Conservation (phyloP, 2,888 invertebrate species). For the Deroplatys truncata region DNA sequence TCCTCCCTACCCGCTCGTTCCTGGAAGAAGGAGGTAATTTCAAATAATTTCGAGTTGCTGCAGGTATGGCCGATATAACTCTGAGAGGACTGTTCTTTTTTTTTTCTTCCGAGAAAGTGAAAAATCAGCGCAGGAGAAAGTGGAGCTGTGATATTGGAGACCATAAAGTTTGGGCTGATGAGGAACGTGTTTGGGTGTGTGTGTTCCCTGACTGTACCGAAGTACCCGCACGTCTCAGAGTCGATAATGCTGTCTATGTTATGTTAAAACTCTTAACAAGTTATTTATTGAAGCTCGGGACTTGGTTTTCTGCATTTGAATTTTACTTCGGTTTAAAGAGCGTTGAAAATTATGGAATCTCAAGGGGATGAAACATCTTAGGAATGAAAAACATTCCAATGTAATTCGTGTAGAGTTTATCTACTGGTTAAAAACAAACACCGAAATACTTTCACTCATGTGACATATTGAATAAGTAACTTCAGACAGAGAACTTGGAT, state of each 20-base stretch:
- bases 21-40: background rate
- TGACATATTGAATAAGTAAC: no score
- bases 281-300: background rate
- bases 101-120: background rate
- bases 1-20: background rate
- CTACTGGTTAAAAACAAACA: no score
- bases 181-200: background rate
- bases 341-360: no score
- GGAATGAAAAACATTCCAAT: no score
- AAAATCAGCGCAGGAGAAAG: background rate
- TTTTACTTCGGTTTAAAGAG: no score
- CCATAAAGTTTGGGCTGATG: background rate
- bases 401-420: no score
- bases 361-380: no score
- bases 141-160: background rate
- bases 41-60: background rate
- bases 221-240: background rate
- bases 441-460: no score
- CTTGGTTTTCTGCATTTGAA: background rate
- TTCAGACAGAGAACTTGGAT: no score
- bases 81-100: background rate
- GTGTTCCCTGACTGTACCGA: background rate
- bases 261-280: background rate
- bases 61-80: background rate
- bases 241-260: background rate